These are phyloP conservation scores for Silvanus unidentatus DNA, from an alignment of 2,888 invertebrate species.

Conservation along the genomic window DNA sequence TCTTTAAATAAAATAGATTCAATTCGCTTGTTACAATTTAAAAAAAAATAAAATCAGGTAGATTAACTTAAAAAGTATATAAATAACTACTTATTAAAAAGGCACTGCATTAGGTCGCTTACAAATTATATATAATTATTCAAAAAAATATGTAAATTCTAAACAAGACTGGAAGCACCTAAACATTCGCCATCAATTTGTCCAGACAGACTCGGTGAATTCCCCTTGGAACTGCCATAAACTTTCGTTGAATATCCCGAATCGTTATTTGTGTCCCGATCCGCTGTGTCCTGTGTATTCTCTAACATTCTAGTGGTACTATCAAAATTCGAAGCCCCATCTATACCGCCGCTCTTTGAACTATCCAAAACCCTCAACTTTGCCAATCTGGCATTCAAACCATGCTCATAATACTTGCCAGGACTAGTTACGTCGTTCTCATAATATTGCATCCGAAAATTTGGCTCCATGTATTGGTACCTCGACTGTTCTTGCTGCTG, in stretches of 20 bases:
- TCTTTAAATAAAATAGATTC: slow-evolving; percentile 14
- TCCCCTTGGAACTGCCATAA: slow-evolving; percentile 71
- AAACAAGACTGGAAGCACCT: slow-evolving; percentile 62
- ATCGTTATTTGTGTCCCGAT: slow-evolving; percentile 70
- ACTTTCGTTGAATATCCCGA: slow-evolving; percentile 82
- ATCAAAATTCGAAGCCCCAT: slow-evolving; percentile 31
- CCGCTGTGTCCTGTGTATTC: slow-evolving; percentile 41
- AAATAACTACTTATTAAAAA: neutral
- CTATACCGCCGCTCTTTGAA: slow-evolving; percentile 19
- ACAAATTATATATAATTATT: too few species aligned
- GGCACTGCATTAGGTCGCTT: neutral
- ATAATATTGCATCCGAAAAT: slow-evolving; percentile 21
- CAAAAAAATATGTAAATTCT: neutral
- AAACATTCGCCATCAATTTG: slow-evolving; percentile 40
- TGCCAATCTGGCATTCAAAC: slow-evolving; percentile 38
- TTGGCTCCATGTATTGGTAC: slow-evolving; percentile 21
- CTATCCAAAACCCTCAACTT: slow-evolving; percentile 39
- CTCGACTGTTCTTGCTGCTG: neutral
- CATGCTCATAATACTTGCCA: slow-evolving; percentile 28
- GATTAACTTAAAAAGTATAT: too few species aligned
- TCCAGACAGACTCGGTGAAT: slow-evolving; percentile 68
- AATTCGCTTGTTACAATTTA: slow-evolving; percentile 9
- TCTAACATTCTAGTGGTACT: slow-evolving; percentile 36
- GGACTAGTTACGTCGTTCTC: slow-evolving; percentile 20
- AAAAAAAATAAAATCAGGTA: neutral